phyloP scores from a whole-genome alignment of 2,113 vertebrate genomes.

The Prinia subflava region DNA sequence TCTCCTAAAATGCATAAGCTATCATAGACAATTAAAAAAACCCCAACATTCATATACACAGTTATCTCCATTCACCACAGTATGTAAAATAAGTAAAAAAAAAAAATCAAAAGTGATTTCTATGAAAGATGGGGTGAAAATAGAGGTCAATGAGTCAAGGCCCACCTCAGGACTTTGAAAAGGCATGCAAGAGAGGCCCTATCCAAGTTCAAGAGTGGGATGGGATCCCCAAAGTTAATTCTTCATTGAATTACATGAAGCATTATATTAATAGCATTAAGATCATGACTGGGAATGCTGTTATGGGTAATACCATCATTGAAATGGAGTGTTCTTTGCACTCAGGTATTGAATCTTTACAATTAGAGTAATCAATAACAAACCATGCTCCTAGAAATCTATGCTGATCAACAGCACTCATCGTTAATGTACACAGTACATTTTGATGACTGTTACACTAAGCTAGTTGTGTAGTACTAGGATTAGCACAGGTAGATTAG shows the following conservation, averaged over 20 bases:
- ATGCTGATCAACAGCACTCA: conserved; percentile 68
- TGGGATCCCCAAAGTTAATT: conserved; percentile 60
- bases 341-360: conserved; percentile 59
- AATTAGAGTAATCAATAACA: conserved; percentile 63
- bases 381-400: conserved; percentile 74
- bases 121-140: conserved; percentile 31
- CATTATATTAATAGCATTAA: conserved; percentile 62
- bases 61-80: conserved; percentile 74
- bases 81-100: conserved; percentile 64
- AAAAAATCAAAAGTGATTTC: conserved; percentile 45
- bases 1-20: conserved; percentile 75
- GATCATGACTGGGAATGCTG: conserved; percentile 60
- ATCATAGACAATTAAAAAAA: conserved; percentile 71
- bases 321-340: conserved; percentile 62
- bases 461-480: conserved; percentile 64
- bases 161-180: conserved; percentile 74
- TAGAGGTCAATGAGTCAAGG: conserved; percentile 64
- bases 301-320: conserved; percentile 56
- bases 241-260: conserved; percentile 67
- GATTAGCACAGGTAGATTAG: conserved; percentile 69
- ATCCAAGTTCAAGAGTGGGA: conserved; percentile 62
- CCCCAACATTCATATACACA: conserved; percentile 72
- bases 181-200: conserved; percentile 71
- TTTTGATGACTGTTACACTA: conserved; percentile 68
- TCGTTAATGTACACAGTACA: conserved; percentile 67